A percentile compares a stretch with the other conserved stretches of the same genome.
phyloP scores from a whole-genome alignment of 2,797 vertebrate species.

The Hemibagrus guttatus region DNA sequence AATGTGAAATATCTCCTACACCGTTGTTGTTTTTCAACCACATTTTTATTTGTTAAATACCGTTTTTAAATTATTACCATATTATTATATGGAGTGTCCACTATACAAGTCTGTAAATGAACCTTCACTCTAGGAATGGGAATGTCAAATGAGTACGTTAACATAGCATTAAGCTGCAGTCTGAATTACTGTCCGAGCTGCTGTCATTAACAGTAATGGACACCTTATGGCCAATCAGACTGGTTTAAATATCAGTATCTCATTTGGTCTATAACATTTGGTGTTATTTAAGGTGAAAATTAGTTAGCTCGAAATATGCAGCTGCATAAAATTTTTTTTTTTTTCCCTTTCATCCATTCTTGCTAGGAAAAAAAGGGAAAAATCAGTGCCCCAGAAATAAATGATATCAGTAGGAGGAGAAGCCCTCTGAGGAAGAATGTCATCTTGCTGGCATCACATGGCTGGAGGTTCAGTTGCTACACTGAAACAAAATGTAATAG shows the following conservation, averaged over 20 bases:
- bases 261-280: not conserved
- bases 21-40: not conserved
- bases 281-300: not conserved
- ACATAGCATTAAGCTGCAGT: not conserved
- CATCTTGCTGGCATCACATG: conserved; percentile 58
- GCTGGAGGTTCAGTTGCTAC: conserved; percentile 53
- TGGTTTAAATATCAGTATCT: not conserved
- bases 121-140: not conserved
- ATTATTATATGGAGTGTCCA: not conserved
- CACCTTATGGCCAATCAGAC: not conserved
- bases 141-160: not conserved
- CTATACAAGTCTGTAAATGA: not conserved
- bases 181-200: no score
- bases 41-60: not conserved
- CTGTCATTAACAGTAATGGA: not conserved
- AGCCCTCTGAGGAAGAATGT: conserved; percentile 53
- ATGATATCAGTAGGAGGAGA: conserved; percentile 64
- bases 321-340: not conserved
- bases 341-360: not conserved
- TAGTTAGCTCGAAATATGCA: not conserved
- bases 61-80: not conserved
- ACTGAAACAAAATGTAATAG: conserved; percentile 55
- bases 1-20: not conserved
- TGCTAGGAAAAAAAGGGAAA: conserved; percentile 26
- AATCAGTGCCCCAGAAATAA: conserved; percentile 59